These are phyloP conservation scores for Gambusia holbrooki DNA, from an alignment of 2,113 vertebrate genomes.

Conservation along the genomic window DNA sequence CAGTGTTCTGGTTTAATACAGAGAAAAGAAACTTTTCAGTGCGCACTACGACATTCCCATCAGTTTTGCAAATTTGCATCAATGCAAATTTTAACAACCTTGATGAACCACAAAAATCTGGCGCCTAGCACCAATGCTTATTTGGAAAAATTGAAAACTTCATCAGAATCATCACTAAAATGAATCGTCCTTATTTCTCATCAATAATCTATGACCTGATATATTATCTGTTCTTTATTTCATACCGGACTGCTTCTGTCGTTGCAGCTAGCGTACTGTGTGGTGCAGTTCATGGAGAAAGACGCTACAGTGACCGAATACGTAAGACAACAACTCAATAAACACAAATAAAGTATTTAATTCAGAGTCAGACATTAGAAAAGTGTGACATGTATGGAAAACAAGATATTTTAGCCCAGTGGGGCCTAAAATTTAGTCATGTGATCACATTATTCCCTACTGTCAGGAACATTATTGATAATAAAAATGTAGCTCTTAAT, in stretches of 20 bases:
- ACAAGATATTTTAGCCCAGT: background rate
- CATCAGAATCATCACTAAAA: background rate
- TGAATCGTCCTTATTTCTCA: background rate
- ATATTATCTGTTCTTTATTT: background rate
- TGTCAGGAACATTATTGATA: background rate
- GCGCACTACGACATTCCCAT: background rate
- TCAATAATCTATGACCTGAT: too few species aligned
- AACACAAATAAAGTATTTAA: background rate
- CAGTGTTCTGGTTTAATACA: too few species aligned
- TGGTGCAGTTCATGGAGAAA: constrained; percentile 94
- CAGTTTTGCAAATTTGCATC: background rate
- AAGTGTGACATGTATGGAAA: background rate
- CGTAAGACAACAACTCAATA: constrained; percentile 75
- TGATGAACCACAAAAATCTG: background rate
- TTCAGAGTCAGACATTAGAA: background rate
- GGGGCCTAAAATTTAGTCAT: background rate
- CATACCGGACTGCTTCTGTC: constrained; percentile 4
- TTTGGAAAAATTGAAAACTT: background rate
- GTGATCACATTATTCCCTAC: background rate
- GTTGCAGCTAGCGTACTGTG: constrained; percentile 89
- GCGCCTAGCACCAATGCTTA: background rate
- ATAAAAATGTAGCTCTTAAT: background rate
- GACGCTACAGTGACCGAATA: constrained; percentile 92
- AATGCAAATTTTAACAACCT: background rate
- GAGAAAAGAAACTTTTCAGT: background rate